Percentiles rank a stretch among this genome's conserved stretches.
Conservation (phyloP, 2,888 invertebrate genomes). For the Scelioninae gen. 1 region DNA sequence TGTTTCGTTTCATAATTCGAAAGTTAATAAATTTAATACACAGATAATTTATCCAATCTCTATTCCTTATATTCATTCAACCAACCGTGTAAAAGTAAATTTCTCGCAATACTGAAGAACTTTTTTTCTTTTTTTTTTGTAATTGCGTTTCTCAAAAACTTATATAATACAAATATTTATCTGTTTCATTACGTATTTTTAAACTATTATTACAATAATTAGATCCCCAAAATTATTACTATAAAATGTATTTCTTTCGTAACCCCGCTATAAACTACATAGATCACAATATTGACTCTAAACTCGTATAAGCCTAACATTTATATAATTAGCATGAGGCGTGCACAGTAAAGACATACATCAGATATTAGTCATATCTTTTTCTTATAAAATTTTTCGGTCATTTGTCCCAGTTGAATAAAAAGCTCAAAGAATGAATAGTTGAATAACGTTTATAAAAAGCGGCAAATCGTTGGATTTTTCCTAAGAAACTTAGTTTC, state of each 20-base stretch:
- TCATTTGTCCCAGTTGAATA: slow-evolving; percentile 77
- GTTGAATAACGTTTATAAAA: slow-evolving; percentile 43
- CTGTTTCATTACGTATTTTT: too few species aligned
- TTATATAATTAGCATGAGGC: slow-evolving; percentile 56
- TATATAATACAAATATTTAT: too few species aligned
- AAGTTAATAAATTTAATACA: too few species aligned
- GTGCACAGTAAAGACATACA: slow-evolving; percentile 73
- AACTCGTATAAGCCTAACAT: slow-evolving; percentile 17
- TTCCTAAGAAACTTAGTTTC: slow-evolving; percentile 39
- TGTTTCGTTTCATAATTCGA: too few species aligned
- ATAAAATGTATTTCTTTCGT: slow-evolving; percentile 3
- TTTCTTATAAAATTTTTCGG: slow-evolving; percentile 77
- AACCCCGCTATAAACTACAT: background rate
- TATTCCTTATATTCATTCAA: too few species aligned
- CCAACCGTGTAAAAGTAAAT: too few species aligned
- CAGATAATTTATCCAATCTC: too few species aligned
- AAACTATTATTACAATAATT: too few species aligned
- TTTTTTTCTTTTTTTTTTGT: too few species aligned
- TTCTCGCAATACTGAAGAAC: too few species aligned
- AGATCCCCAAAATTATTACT: background rate
- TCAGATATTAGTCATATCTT: slow-evolving; percentile 71
- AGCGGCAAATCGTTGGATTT: slow-evolving; percentile 47
- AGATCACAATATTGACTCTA: slow-evolving; percentile 38
- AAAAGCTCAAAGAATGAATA: slow-evolving; percentile 43
- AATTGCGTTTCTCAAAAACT: too few species aligned